These are phyloP conservation scores for Rhagonycha fulva DNA, from an alignment of 2,888 invertebrate species.

Conservation along the genomic window DNA sequence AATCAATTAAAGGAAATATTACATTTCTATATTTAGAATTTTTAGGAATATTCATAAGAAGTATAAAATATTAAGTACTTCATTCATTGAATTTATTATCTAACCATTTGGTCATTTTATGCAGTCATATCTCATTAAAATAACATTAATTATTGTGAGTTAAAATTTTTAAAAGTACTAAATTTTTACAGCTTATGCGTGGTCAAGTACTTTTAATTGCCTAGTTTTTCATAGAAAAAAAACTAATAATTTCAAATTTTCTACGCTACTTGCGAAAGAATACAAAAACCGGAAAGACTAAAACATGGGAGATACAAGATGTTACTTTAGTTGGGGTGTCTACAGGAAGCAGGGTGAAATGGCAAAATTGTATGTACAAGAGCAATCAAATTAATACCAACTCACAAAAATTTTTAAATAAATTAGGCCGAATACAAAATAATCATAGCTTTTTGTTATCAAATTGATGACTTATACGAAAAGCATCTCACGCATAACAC, in stretches of 20 bases:
- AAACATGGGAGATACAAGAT: background rate
- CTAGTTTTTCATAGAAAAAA: too few species aligned
- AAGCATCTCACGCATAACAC: background rate
- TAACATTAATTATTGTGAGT: background rate
- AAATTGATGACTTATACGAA: background rate
- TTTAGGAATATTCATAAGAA: background rate
- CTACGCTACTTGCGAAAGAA: too few species aligned
- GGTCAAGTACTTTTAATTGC: background rate
- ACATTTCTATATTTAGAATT: background rate
- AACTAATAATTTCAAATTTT: background rate
- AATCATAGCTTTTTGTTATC: background rate
- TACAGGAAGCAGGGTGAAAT: background rate
- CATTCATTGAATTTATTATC: background rate
- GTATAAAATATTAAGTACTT: too few species aligned
- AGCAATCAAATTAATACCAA: background rate
- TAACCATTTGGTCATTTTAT: background rate
- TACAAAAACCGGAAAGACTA: background rate
- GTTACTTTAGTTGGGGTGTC: background rate
- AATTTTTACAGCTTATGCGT: background rate
- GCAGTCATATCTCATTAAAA: background rate
- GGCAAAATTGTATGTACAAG: background rate
- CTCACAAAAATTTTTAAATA: background rate
- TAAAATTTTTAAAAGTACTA: background rate
- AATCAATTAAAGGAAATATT: too few species aligned
- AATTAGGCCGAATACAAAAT: background rate